Evolutionary conservation across 2,113 vertebrate species (phyloP).

Genomic region (Cichladusa arquata): DNA sequence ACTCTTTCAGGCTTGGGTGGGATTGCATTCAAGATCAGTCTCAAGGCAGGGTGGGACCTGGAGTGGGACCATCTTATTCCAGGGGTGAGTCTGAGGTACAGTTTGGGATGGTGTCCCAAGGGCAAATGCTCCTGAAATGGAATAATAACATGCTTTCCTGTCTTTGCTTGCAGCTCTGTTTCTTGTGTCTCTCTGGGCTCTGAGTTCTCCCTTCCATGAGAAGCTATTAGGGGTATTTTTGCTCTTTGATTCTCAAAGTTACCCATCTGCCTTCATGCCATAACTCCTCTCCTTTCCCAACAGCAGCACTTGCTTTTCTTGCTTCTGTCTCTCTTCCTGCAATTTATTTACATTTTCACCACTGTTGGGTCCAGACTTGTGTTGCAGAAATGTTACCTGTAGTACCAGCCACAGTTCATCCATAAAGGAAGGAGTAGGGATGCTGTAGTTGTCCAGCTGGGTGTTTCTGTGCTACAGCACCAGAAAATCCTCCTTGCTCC

Average conservation of each 20-base stretch:
- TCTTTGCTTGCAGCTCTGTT: background rate
- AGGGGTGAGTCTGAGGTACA: background rate
- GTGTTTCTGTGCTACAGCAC: background rate
- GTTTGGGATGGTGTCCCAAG: background rate
- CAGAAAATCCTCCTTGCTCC: background rate
- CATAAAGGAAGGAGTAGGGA: background rate
- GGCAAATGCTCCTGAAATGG: background rate
- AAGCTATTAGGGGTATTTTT: background rate
- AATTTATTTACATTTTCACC: background rate
- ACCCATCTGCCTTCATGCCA: background rate
- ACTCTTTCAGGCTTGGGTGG: background rate
- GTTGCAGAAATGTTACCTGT: background rate
- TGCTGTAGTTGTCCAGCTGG: background rate
- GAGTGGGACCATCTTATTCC: background rate
- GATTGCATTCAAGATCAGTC: background rate
- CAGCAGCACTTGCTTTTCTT: background rate
- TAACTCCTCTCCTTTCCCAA: background rate
- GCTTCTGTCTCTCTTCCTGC: background rate
- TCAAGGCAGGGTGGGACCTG: background rate
- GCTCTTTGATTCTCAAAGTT: background rate
- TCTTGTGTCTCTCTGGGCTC: background rate
- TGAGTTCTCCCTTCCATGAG: background rate
- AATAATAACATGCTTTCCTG: background rate
- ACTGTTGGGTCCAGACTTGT: background rate
- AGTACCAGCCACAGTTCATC: accelerated